phyloP scores from a whole-genome alignment of 64 coral and sea anemone genomes.

The Acropora yongei region DNA sequence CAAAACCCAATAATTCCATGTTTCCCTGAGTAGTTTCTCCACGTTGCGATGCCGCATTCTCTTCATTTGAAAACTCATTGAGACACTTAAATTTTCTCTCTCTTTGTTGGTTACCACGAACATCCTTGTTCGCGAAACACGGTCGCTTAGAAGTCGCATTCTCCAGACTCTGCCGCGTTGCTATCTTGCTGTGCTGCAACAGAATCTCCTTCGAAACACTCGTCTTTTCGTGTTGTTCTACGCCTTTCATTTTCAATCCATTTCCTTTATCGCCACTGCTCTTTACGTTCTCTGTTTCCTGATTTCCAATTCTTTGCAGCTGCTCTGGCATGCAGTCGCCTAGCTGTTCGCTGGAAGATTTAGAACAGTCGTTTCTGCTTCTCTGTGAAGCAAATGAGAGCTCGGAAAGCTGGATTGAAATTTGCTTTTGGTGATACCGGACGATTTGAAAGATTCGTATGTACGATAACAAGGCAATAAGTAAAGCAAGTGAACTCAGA shows the following conservation, averaged over 20 bases:
- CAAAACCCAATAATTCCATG: not conserved
- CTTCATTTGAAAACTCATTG: not conserved
- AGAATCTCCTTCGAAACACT: not conserved
- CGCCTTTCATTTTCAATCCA: not conserved
- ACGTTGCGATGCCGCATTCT: not conserved
- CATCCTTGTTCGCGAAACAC: not conserved
- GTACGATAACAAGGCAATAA: slow-evolving; percentile 22
- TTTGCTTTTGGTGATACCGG: slow-evolving; percentile 26
- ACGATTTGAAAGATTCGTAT: slow-evolving; percentile 31
- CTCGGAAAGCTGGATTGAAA: slow-evolving; percentile 12
- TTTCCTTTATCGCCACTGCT: not conserved
- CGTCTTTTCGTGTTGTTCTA: not conserved
- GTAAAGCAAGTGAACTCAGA: not conserved
- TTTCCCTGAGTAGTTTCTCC: not conserved
- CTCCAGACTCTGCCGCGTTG: not conserved
- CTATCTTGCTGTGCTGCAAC: not conserved
- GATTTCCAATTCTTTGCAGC: not conserved
- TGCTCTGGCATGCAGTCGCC: not conserved
- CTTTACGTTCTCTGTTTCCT: not conserved
- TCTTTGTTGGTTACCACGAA: not conserved
- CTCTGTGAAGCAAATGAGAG: not conserved
- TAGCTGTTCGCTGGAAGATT: not conserved
- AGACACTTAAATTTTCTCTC: not conserved
- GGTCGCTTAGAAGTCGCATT: not conserved
- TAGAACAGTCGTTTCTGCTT: not conserved